phyloP scores from a whole-genome alignment of 2,888 invertebrate genomes.

The Synergus japonicus region DNA sequence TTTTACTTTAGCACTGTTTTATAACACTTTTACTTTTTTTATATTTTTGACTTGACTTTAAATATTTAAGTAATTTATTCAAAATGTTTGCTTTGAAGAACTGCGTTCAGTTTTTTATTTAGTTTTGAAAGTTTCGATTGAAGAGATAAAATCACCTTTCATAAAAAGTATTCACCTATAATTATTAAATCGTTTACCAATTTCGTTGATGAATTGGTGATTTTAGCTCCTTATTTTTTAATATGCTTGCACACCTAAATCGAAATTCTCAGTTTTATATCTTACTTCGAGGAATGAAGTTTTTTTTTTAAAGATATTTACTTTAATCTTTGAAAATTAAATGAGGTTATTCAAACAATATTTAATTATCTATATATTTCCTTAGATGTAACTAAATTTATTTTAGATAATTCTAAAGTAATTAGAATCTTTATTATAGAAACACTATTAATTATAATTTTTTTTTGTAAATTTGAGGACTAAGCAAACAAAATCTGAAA shows the following conservation, averaged over 20 bases:
- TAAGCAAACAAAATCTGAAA: background rate
- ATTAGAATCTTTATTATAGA: background rate
- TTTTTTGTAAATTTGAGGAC: background rate
- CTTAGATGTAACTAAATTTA: too few species aligned
- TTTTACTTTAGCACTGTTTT: slow-evolving; percentile 22
- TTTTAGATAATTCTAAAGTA: too few species aligned
- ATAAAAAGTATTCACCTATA: background rate
- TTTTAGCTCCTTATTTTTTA: background rate
- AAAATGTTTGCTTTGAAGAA: slow-evolving; percentile 10
- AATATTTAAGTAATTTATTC: background rate
- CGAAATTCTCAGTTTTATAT: background rate
- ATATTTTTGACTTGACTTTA: slow-evolving; percentile 2
- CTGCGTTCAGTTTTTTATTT: background rate
- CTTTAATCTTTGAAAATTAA: background rate
- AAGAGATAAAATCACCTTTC: slow-evolving; percentile 11
- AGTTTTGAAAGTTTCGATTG: slow-evolving; percentile 5
- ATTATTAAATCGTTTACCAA: background rate
- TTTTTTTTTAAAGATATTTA: background rate
- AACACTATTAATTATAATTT: background rate
- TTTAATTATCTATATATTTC: too few species aligned
- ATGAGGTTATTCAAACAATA: too few species aligned
- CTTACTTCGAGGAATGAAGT: background rate
- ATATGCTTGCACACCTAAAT: slow-evolving; percentile 14
- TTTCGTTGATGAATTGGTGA: background rate
- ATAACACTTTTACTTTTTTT: slow-evolving; percentile 14